Base-by-base conservation (phyloP, 92 coral and sea anemone species). In the Galaxea fascicularis region DNA sequence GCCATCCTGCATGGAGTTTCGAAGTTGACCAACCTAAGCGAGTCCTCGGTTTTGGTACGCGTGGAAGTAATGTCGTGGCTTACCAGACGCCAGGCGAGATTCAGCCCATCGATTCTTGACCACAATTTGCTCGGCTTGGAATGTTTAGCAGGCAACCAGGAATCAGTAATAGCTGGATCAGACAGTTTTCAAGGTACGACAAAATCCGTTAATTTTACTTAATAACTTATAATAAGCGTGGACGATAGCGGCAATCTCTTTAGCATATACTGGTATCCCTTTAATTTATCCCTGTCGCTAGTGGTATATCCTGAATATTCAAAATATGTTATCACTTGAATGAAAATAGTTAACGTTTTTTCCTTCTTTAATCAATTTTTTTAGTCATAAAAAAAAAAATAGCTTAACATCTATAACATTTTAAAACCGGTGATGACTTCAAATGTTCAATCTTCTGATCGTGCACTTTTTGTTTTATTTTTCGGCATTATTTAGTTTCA, bases 21-120 rank as follows among this genome's bases (percentile, higher is more conserved):
- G 41, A 73, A 28, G 44, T 73, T 73, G 44, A 73, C 60, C 44
- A 47, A 49, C 44, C 44, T 52, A 28, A 73, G 39, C 35, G 60
- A 47, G 62, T 73, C 44, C 39, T 73, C 78, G n/a, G 5, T 18
- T 73, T 73, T 73, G 64, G 31, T 73, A 47, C 63, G 63, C 78
- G 78, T 73, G 63, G 78, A 73, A 73, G 78, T 53, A 53, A 73
- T 49, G 35, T 73, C 63, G 44, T 73, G 78, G 78, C 63, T 73
- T 24, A 28, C 22, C 35, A 73, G 44, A 21, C 44, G 35, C 44
- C 60, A 47, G 78, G 78, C 17, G 24, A 26, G 18, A 22, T 53
- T 73, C 39, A 73, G 78, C 45, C 63, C 78, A 73, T 18, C 44
- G 63, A 73, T 73, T 73, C 78, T 73, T 3, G 64, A 73, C 63